Evolutionary conservation across 2,888 invertebrate species (phyloP), one percentile per base, ranked within the genome.

Genomic region (Phorcus lineatus): DNA sequence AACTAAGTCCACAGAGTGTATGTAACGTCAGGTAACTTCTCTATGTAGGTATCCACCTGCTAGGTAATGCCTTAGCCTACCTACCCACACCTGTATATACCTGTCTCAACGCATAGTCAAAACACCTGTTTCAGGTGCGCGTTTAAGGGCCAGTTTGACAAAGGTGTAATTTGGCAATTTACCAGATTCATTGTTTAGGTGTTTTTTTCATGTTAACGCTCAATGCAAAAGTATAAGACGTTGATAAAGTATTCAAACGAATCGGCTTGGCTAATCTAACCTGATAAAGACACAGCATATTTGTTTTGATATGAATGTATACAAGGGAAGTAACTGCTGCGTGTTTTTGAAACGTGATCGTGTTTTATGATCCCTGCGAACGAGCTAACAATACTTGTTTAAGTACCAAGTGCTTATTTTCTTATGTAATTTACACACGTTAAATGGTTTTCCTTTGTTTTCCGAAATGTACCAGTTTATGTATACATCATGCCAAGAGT

Each of bases 351-450:
- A 70, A 36, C 19, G 17, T 6, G 70, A 36, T 36, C 22, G 57
- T n/a, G 57, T 57, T 57, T 22, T 57, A 47, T 47, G 47, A 47
- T 47, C 47, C 47, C 47, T 47, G 47, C 47, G 47, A 47, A 47
- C 57, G 24, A 57, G 57, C 57, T 70, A 36, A 36, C 40, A 70
- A 70, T 70, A 40, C 40, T 40, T 31, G 36, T 9, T 17, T 11
- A 31, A 40, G 28, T 70, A 70, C 19, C 7, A 36, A 70, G 36
- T 36, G 36, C 36, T 19, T 19, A 70, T 70, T 36, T 70, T 70
- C 70, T 28, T 70, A 70, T 3, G 36, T 70, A 70, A 70, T 70
- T 70, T 70, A 70, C 70, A 70, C 36, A 70, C 40, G 70, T 40
- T 70, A 70, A 70, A 17, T 57, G 28, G 36, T 19, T 19, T 31